Evolutionary conservation across 2,888 invertebrate species (phyloP), one percentile per base, ranked within the genome.

Genomic region (Clanis bilineata): DNA sequence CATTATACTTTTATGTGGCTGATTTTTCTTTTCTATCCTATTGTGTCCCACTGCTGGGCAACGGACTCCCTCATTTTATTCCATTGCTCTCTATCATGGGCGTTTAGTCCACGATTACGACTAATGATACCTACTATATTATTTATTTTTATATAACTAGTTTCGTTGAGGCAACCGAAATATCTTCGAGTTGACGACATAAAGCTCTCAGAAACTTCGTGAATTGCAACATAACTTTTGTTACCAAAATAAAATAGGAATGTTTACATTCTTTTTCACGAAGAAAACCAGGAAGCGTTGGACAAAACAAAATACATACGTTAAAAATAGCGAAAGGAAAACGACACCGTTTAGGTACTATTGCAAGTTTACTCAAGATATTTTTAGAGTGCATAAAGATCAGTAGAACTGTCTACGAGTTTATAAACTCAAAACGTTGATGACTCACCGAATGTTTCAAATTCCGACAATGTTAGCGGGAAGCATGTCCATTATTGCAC

Each of bases 401-500:
- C 64, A 59, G 56, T 28, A 61, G 55, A 60, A 65, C 66, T 60
- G 60, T 60, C 64, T 59, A 68, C 59, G 62, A 71, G 72, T 76
- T 75, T 79, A 77, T 62, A n/a, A 71, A 74, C 77, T 75, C 72
- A 77, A 85, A 85, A 81, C 70, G 76, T 67, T 74, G 86, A 85
- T 92, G 91, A 91, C 91, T 92, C 91, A 92, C 91, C 90, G 76
- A 86, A 86, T 90, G 80, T 83, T 90, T 90, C 88, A 90, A 90
- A 92, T 90, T 90, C 87, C 88, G 86, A 88, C 82, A 83, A 85
- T 78, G 84, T 83, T 80, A 89, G 87, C 85, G 86, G 88, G 86
- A 87, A 87, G 77, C 79, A 76, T 77, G 79, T 82, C 80, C 91
- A 91, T 90, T 86, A 88, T 86, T 85, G 81, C 83, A 82, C 76